phyloP scores from a whole-genome alignment of 2,113 vertebrate species.

The Aptenodytes patagonicus region DNA sequence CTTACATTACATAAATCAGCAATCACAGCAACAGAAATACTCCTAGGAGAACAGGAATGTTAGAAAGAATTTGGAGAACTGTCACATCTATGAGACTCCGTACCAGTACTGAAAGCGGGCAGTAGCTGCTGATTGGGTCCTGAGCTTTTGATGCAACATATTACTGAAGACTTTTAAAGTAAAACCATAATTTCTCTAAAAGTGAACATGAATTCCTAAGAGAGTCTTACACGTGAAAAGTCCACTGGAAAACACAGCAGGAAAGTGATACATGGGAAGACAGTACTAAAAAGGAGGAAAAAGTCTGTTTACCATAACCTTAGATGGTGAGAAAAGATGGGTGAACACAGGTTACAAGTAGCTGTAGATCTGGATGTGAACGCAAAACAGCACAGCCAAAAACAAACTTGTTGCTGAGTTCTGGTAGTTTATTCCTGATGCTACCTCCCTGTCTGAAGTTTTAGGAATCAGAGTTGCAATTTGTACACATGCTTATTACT shows the following conservation, averaged over 20 bases:
- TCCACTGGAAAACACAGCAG: neutral
- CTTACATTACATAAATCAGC: neutral
- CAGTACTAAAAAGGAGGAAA: neutral
- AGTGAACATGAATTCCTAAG: neutral
- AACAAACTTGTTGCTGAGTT: neutral
- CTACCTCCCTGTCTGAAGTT: neutral
- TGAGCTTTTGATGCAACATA: neutral
- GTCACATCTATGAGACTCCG: fast-evolving
- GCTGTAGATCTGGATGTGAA: neutral
- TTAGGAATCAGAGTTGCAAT: neutral
- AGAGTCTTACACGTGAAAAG: neutral
- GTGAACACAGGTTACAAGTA: neutral
- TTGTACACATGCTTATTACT: neutral
- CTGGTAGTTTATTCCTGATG: neutral
- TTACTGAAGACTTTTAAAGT: neutral
- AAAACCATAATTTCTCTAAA: neutral
- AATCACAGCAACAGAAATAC: neutral
- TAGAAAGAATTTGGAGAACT: neutral
- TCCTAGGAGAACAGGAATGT: neutral
- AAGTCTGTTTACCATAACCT: neutral
- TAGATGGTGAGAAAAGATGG: neutral
- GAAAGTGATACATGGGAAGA: neutral
- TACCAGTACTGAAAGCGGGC: neutral
- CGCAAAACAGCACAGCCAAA: fast-evolving
- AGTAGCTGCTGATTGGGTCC: neutral